Conservation (phyloP, 92 coral and sea anemone genomes). For the Umimayanthus kanabou region DNA sequence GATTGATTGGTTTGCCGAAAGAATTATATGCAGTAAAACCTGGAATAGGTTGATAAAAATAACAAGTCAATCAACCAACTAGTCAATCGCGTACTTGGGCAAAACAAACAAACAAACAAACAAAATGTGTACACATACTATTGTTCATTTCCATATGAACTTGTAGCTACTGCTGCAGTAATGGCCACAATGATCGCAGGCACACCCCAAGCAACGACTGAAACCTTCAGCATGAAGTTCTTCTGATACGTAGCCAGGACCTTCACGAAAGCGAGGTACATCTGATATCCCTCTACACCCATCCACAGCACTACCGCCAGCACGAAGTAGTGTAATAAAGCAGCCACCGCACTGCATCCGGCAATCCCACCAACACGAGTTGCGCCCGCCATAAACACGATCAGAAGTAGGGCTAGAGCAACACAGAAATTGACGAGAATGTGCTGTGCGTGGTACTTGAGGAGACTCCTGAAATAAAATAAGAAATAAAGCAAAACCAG, state of each 20-base stretch:
- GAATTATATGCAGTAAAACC: not conserved
- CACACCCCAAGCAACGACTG: conserved; percentile 89
- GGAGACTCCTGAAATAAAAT: conserved; percentile 72
- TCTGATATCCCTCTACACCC: conserved; percentile 94
- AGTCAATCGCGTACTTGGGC: not conserved
- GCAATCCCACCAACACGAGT: conserved; percentile 49
- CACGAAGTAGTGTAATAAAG: conserved; percentile 79
- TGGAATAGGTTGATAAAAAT: not conserved
- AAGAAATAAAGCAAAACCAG: too few relatives aligned
- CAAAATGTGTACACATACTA: conserved; percentile 46
- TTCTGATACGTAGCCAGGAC: conserved; percentile 87
- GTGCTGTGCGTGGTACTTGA: conserved; percentile 86
- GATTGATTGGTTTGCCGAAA: not conserved
- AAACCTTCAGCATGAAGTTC: conserved; percentile 83
- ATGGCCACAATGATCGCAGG: conserved; percentile 73
- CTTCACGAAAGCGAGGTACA: conserved; percentile 87
- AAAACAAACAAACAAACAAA: not conserved
- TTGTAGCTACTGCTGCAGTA: conserved; percentile 65
- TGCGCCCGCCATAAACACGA: conserved; percentile 81
- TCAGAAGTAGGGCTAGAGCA: conserved; percentile 78
- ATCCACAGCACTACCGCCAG: conserved; percentile 86
- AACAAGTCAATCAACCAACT: not conserved
- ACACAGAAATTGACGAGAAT: conserved; percentile 82
- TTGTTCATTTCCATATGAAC: conserved; percentile 58
- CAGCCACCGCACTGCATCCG: conserved; percentile 80